These are phyloP conservation scores for Squalus acanthias DNA, from an alignment of 2,797 vertebrate species.

Conservation along the genomic window DNA sequence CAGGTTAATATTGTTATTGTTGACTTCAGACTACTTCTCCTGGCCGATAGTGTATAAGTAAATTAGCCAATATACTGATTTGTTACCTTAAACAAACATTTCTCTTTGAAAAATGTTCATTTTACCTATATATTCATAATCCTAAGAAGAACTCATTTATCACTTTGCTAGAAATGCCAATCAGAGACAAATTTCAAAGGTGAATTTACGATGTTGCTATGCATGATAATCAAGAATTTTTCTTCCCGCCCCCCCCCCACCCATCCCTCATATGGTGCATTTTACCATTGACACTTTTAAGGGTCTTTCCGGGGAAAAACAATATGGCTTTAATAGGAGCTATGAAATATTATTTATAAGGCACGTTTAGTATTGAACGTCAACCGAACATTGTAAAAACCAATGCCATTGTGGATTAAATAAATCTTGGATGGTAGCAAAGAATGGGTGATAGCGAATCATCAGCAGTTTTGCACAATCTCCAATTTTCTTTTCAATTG, in stretches of 20 bases:
- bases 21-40: too few relatives aligned
- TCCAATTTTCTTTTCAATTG: background rate
- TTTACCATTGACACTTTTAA: background rate
- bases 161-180: background rate
- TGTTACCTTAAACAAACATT: background rate
- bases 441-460: background rate
- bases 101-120: background rate
- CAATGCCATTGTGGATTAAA: background rate
- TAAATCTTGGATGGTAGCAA: background rate
- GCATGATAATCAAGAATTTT: background rate
- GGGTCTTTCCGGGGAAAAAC: background rate
- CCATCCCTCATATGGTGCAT: too few relatives aligned
- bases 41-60: background rate
- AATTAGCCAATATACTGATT: background rate
- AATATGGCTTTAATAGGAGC: background rate
- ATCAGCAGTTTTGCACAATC: background rate
- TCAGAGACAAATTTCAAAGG: background rate
- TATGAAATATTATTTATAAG: background rate
- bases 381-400: background rate
- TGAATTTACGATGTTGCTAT: background rate
- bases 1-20: too few relatives aligned
- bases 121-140: background rate
- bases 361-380: background rate
- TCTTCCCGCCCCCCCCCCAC: background rate
- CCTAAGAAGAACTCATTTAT: background rate